Conservation (phyloP, 2,113 vertebrate species). For the Brachypodius melanocephalos region DNA sequence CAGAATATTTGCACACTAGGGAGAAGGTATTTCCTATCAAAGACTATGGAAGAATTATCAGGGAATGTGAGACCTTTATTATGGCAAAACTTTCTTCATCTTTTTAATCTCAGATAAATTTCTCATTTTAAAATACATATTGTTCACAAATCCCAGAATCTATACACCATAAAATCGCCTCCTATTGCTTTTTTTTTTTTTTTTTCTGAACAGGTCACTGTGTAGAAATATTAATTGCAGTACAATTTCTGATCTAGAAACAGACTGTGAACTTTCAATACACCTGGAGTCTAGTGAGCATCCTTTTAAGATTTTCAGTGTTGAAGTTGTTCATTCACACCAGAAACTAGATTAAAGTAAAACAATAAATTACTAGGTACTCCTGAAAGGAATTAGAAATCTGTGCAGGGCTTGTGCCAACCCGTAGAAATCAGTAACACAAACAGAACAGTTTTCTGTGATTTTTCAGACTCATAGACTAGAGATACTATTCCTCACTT, state of each 20-base stretch:
- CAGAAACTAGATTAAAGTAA: not conserved
- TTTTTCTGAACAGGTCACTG: accelerated
- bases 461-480: slow-evolving; percentile 33
- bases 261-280: not conserved
- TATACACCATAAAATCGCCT: not conserved
- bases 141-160: not conserved
- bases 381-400: not conserved
- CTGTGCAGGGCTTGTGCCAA: not conserved
- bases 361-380: not conserved
- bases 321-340: not conserved
- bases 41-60: not conserved
- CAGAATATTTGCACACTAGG: not conserved
- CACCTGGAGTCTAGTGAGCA: not conserved
- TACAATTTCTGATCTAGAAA: not conserved
- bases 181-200: not conserved
- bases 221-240: not conserved
- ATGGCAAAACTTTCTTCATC: not conserved
- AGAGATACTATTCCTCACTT: slow-evolving; percentile 32
- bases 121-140: not conserved
- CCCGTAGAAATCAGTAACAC: not conserved
- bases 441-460: not conserved
- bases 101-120: not conserved
- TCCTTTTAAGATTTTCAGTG: not conserved
- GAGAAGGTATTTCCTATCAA: not conserved
- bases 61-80: not conserved